Evolutionary conservation across 2,113 vertebrate species (phyloP).

Genomic region (Syngnathus typhle): DNA sequence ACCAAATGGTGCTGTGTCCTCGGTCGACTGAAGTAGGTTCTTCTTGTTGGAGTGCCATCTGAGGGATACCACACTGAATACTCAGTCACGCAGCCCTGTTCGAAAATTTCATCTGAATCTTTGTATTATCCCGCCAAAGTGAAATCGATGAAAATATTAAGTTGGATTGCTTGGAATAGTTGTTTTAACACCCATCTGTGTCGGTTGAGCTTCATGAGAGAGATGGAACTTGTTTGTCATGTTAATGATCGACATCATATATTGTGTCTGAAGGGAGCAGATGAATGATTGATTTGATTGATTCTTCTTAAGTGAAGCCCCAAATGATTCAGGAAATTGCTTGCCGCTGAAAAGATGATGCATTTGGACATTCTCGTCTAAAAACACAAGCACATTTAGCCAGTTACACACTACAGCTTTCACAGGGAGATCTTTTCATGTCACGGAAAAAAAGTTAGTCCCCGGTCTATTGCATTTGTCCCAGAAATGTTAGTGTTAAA

Average conservation of each 20-base stretch:
- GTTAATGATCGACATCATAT: too few species aligned
- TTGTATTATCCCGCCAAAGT: neutral
- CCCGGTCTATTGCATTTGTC: conserved; percentile 51
- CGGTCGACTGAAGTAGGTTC: neutral
- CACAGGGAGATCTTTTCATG: conserved; percentile 35
- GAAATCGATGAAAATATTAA: neutral
- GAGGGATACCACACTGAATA: neutral
- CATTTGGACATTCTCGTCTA: conserved; percentile 15
- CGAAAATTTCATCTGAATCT: neutral
- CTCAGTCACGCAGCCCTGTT: neutral
- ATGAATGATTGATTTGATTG: conserved; percentile 14
- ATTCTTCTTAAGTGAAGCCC: conserved; percentile 20
- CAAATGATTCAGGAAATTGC: conserved; percentile 19
- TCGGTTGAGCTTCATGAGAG: neutral
- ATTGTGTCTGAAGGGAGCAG: neutral
- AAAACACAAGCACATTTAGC: conserved; percentile 32
- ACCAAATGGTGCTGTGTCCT: neutral
- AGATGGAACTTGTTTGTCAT: too few species aligned
- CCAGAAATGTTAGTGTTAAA: conserved; percentile 47
- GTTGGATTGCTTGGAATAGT: neutral
- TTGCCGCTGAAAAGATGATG: conserved; percentile 24
- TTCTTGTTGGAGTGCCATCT: neutral
- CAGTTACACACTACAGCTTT: conserved; percentile 36
- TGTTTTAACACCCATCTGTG: neutral
- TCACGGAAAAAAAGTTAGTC: conserved; percentile 34